These are phyloP conservation scores for Peucedramus taeniatus DNA, from an alignment of 2,113 vertebrate genomes.

Conservation along the genomic window DNA sequence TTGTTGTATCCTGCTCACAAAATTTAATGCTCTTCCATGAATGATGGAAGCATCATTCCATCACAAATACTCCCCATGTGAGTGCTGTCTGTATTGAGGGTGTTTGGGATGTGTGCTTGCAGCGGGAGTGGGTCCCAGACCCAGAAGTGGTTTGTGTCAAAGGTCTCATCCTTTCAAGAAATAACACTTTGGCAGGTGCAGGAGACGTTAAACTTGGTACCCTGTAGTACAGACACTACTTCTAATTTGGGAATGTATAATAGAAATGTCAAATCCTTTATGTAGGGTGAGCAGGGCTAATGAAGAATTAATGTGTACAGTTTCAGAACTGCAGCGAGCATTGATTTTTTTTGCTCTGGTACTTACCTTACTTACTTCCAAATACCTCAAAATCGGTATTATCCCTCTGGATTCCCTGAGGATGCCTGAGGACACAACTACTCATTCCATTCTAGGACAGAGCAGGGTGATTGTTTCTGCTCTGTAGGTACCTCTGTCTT, in stretches of 20 bases:
- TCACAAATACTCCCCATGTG: background rate
- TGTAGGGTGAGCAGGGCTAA: background rate
- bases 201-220: background rate
- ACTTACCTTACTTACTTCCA: background rate
- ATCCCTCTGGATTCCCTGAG: background rate
- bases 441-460: background rate
- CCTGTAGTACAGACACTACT: background rate
- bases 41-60: background rate
- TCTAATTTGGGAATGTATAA: background rate
- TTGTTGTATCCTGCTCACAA: background rate
- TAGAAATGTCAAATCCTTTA: rapidly evolving
- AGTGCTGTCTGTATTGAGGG: background rate
- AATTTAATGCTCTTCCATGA: background rate
- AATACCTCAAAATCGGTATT: background rate
- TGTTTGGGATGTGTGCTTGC: rapidly evolving
- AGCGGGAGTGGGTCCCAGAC: background rate
- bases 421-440: background rate
- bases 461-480: background rate
- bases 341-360: background rate
- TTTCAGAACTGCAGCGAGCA: background rate
- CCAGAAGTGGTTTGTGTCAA: background rate
- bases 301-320: background rate
- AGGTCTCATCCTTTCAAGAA: background rate
- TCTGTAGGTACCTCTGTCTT: background rate
- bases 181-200: background rate